Conservation (phyloP, 2,797 vertebrate species). For the Smutsia gigantea region DNA sequence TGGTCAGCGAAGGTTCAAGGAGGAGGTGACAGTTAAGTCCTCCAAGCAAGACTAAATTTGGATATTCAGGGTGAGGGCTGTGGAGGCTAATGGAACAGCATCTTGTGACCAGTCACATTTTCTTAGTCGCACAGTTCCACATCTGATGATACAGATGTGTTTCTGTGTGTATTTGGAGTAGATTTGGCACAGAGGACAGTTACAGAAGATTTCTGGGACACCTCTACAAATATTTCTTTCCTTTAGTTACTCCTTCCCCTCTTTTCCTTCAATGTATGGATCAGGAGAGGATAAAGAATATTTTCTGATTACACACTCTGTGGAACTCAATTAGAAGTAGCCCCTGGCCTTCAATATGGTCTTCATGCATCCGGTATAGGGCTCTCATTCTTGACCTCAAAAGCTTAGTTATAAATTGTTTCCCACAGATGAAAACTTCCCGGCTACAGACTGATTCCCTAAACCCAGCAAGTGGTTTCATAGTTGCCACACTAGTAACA, state of each 20-base stretch:
- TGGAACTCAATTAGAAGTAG: background rate
- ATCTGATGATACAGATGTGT: background rate
- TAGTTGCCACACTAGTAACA: background rate
- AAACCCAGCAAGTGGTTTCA: background rate
- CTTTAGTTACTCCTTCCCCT: background rate
- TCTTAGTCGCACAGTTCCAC: background rate
- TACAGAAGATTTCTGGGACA: background rate
- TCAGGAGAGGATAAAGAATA: slow-evolving; percentile 3
- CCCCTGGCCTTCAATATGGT: background rate
- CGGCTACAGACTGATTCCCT: background rate
- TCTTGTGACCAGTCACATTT: background rate
- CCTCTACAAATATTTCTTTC: background rate
- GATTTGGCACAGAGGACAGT: background rate
- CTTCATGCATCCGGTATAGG: background rate
- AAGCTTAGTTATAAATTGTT: slow-evolving; percentile 46
- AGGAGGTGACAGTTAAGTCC: background rate
- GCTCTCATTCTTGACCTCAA: background rate
- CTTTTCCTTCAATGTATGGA: slow-evolving; percentile 28
- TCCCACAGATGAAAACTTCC: background rate
- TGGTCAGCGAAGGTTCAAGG: background rate
- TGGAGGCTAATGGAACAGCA: background rate
- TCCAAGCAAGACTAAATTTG: background rate
- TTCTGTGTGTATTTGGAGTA: background rate
- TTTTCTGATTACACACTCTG: background rate
- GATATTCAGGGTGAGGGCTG: background rate